These are phyloP conservation scores for Orbicella faveolata DNA, from an alignment of 64 coral and sea anemone species.

Conservation along the genomic window DNA sequence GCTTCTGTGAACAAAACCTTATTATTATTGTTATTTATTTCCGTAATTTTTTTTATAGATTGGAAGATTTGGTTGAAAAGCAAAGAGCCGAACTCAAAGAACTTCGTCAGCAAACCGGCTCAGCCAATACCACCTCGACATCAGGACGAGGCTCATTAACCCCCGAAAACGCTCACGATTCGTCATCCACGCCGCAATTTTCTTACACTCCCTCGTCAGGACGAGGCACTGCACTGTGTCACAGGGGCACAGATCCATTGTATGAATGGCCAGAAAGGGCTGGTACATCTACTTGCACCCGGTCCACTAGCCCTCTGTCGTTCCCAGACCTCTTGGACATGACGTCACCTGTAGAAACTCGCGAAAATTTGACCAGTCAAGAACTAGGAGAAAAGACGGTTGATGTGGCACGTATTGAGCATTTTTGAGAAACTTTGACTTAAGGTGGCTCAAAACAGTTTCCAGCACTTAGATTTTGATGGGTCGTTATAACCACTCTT, in stretches of 20 bases:
- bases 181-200: background rate
- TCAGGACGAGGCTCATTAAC: constrained; percentile 42
- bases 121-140: constrained; percentile 8
- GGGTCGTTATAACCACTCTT: too few species aligned
- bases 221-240: constrained; percentile 3
- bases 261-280: constrained; percentile 39
- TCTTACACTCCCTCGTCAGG: background rate
- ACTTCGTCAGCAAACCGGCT: constrained; percentile 13
- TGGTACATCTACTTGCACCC: constrained; percentile 20
- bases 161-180: background rate
- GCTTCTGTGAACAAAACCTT: too few species aligned
- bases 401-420: background rate
- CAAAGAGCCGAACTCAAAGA: constrained; percentile 18
- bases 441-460: too few species aligned
- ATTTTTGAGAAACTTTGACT: too few species aligned
- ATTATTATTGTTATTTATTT: background rate
- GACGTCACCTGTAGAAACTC: background rate
- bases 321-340: background rate
- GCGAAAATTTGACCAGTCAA: background rate
- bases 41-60: background rate
- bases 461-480: too few species aligned
- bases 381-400: background rate
- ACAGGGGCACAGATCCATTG: constrained; percentile 21
- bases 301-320: constrained; percentile 12
- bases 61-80: constrained; percentile 32